phyloP scores from a whole-genome alignment of 2,113 vertebrate genomes.

The Athene noctua region DNA sequence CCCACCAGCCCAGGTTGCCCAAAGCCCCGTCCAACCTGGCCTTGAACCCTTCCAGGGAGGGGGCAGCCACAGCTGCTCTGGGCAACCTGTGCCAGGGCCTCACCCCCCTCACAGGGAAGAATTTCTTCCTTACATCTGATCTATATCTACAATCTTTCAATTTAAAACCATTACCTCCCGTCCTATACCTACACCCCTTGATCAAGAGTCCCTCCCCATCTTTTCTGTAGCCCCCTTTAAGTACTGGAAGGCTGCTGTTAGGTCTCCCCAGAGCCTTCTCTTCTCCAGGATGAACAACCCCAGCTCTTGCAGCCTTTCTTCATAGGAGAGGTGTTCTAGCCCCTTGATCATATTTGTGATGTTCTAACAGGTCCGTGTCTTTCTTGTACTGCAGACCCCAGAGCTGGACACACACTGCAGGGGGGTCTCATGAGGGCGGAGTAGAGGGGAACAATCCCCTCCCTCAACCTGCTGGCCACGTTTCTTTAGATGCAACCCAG shows the following conservation, averaged over 20 bases:
- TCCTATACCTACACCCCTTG: too few relatives aligned
- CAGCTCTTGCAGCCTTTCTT: accelerated
- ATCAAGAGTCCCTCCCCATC: too few relatives aligned
- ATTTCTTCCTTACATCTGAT: not conserved
- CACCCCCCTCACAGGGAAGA: not conserved
- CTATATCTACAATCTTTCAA: not conserved
- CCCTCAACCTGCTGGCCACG: accelerated
- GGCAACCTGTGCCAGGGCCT: not conserved
- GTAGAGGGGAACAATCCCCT: accelerated
- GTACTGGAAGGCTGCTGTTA: accelerated
- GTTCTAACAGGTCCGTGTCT: accelerated
- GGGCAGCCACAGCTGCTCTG: not conserved
- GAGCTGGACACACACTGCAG: accelerated
- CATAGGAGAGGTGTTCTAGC: accelerated
- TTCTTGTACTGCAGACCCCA: accelerated
- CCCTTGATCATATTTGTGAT: accelerated
- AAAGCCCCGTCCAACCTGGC: accelerated
- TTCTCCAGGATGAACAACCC: accelerated
- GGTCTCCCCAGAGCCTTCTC: accelerated
- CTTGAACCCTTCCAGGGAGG: accelerated
- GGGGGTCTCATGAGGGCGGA: accelerated
- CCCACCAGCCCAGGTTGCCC: not conserved
- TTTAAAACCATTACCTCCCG: not conserved
- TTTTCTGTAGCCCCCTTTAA: not conserved
- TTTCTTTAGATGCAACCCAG: not conserved